Evolutionary conservation across 2,797 vertebrate genomes (phyloP).

Genomic region (Xenentodon cancila): DNA sequence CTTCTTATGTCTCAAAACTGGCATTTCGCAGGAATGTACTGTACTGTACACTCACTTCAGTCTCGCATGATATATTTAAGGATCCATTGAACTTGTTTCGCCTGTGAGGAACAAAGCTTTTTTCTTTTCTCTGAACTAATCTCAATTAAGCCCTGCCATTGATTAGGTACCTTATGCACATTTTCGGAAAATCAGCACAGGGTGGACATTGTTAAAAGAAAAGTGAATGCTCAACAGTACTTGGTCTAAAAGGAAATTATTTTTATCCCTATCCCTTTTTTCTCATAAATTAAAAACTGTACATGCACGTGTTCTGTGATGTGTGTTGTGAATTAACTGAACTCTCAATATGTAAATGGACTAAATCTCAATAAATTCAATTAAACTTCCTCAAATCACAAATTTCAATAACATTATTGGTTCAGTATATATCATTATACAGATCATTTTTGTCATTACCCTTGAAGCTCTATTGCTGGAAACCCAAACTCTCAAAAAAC

Average conservation of each 20-base stretch:
- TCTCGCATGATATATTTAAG: constrained; percentile 48
- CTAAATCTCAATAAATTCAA: constrained; percentile 26
- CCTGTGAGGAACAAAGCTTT: constrained; percentile 34
- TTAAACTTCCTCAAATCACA: constrained; percentile 4
- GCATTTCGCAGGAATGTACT: constrained; percentile 34
- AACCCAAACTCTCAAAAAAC: constrained; percentile 30
- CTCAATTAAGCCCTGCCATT: constrained; percentile 61
- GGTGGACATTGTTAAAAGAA: constrained; percentile 25
- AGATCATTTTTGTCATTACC: constrained; percentile 20
- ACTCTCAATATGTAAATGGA: neutral
- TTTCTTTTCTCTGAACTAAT: constrained; percentile 48
- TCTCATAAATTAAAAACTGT: constrained; percentile 9
- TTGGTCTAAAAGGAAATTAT: constrained; percentile 10
- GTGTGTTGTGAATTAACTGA: neutral
- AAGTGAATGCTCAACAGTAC: constrained; percentile 4
- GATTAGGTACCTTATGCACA: constrained; percentile 37
- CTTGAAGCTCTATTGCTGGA: constrained; percentile 26
- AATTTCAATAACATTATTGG: constrained; percentile 14
- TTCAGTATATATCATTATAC: constrained; percentile 27
- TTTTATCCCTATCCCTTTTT: constrained; percentile 4
- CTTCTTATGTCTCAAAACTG: constrained; percentile 60
- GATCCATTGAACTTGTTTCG: constrained; percentile 37
- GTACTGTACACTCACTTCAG: constrained; percentile 60
- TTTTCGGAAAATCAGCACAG: constrained; percentile 44
- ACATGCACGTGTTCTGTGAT: neutral